A percentile compares a stretch with the other conserved stretches of the same genome.
Evolutionary conservation across 2,113 vertebrate genomes (phyloP).

Genomic region (Tapirus terrestris): DNA sequence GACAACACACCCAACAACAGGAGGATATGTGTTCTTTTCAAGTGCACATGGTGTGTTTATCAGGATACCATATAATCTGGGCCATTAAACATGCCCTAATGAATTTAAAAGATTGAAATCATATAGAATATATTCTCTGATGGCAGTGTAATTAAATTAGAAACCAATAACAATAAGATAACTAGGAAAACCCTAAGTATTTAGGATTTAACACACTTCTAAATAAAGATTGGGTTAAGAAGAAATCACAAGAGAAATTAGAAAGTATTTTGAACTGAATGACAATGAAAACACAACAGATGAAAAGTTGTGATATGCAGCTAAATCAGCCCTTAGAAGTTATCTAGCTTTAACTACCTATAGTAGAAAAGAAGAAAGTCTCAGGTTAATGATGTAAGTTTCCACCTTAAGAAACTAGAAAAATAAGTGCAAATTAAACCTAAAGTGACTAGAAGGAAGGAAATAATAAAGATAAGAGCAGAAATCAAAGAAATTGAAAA

Average conservation of each 20-base stretch:
- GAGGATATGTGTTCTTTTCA: background rate
- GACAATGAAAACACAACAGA: background rate
- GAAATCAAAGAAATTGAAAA: too few species aligned
- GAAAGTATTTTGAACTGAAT: background rate
- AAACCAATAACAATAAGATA: background rate
- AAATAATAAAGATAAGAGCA: too few species aligned
- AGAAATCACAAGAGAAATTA: background rate
- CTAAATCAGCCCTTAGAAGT: background rate
- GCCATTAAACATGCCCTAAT: background rate
- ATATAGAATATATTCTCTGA: background rate
- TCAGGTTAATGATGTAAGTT: background rate
- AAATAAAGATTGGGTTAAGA: background rate
- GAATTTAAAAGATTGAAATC: background rate
- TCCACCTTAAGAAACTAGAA: background rate
- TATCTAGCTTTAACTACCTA: background rate
- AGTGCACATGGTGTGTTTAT: background rate
- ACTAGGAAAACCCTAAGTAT: background rate
- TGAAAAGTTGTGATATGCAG: background rate
- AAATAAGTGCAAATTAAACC: background rate
- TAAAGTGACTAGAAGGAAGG: too few species aligned
- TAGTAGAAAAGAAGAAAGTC: background rate
- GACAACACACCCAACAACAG: background rate
- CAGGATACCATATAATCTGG: background rate
- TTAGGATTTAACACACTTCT: background rate
- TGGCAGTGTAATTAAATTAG: background rate